Evolutionary conservation across 92 coral and sea anemone species (phyloP).

Genomic region (Epizoanthus ramosus): DNA sequence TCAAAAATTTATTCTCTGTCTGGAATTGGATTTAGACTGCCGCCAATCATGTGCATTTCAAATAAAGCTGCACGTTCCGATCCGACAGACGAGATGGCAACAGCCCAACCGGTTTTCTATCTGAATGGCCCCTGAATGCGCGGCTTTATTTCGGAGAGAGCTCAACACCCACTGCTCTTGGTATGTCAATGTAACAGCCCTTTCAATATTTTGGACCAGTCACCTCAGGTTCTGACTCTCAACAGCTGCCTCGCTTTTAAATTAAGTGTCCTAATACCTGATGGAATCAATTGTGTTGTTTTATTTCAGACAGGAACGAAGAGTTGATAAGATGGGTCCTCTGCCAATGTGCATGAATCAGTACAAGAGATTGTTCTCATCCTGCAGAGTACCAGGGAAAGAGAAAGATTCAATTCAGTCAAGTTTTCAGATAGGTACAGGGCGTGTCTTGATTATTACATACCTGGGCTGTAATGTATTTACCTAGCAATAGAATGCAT

Average conservation of each 20-base stretch:
- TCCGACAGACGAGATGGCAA: no score
- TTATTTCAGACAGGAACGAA: slow-evolving; percentile 61
- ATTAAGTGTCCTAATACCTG: not conserved
- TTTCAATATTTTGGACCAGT: not conserved
- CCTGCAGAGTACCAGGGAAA: slow-evolving; percentile 87
- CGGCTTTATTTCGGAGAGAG: no score
- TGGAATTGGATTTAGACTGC: no score
- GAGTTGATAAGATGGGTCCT: slow-evolving; percentile 68
- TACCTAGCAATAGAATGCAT: no score
- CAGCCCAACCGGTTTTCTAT: no score
- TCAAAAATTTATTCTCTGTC: no score
- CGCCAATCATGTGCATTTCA: no score
- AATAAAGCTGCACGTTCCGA: no score
- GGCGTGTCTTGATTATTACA: no score
- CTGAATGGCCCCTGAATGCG: no score
- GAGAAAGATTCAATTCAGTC: slow-evolving; percentile 66
- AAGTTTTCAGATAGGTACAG: slow-evolving; percentile 75
- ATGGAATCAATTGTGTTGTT: not conserved
- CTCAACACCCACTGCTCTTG: no score
- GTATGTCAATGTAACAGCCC: not conserved
- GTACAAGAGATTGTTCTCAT: slow-evolving; percentile 69
- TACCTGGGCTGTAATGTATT: not conserved
- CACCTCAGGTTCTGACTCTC: not conserved
- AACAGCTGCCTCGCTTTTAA: not conserved
- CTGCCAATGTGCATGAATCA: slow-evolving; percentile 90